phyloP scores from a whole-genome alignment of 2,888 invertebrate genomes.

The Chouioia cunea region DNA sequence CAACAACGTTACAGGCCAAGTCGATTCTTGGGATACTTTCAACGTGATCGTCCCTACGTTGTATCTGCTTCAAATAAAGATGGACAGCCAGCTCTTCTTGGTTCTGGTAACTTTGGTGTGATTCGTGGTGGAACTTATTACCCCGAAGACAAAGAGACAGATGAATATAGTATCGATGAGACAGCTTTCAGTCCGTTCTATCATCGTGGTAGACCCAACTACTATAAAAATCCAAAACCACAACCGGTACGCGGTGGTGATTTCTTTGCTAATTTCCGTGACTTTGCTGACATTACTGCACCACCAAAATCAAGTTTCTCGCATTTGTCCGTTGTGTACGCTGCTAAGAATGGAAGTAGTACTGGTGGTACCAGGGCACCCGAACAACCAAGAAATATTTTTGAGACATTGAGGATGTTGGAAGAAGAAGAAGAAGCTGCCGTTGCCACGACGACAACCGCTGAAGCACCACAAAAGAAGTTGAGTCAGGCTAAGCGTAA shows the following conservation, averaged over 20 bases:
- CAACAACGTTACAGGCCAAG: constrained; percentile 64
- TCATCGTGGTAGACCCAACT: constrained; percentile 78
- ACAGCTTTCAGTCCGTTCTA: constrained; percentile 74
- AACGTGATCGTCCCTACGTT: constrained; percentile 62
- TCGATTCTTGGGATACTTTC: constrained; percentile 65
- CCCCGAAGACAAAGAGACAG: constrained; percentile 76
- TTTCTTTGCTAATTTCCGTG: constrained; percentile 90
- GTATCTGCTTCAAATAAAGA: constrained; percentile 62
- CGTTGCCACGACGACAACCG: constrained; percentile 52
- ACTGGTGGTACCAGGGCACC: constrained; percentile 70
- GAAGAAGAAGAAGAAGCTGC: constrained; percentile 72
- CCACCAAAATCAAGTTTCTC: constrained; percentile 86
- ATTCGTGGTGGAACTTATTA: constrained; percentile 90
- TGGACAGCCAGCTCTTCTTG: constrained; percentile 76
- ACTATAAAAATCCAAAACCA: constrained; percentile 78
- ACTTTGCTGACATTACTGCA: constrained; percentile 90
- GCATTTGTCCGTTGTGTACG: constrained; percentile 86
- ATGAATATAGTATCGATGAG: constrained; percentile 73
- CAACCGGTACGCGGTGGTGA: constrained; percentile 79
- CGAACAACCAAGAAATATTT: constrained; percentile 82
- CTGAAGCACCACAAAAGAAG: constrained; percentile 63
- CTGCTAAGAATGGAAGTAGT: constrained; percentile 81
- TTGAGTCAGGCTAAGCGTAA: constrained; percentile 64
- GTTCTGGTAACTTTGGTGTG: constrained; percentile 71
- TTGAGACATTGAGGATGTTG: constrained; percentile 82